These are phyloP conservation scores for Lymantria monacha DNA, from an alignment of 2,888 invertebrate genomes.

Conservation along the genomic window DNA sequence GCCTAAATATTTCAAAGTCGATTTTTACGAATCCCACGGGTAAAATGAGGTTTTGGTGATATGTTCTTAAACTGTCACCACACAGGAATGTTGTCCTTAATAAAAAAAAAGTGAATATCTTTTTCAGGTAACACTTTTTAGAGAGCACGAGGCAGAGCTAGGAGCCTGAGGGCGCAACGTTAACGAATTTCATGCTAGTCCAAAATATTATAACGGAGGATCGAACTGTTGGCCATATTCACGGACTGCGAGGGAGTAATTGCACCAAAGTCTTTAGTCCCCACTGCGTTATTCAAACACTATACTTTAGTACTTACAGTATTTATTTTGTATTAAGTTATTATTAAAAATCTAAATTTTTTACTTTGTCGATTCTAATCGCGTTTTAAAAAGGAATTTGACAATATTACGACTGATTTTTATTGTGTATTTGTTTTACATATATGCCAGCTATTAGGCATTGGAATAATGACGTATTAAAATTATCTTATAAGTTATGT, in stretches of 20 bases:
- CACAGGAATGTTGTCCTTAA: too few relatives aligned
- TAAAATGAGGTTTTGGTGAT: too few relatives aligned
- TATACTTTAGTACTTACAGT: slow-evolving; percentile 77
- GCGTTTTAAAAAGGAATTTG: slow-evolving; percentile 39
- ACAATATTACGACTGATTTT: slow-evolving; percentile 63
- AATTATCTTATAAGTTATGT: slow-evolving; percentile 20
- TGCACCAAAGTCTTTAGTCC: slow-evolving; percentile 72
- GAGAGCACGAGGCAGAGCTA: slow-evolving; percentile 20
- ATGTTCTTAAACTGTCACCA: too few relatives aligned
- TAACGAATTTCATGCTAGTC: slow-evolving; percentile 80
- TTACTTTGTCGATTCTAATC: slow-evolving; percentile 42
- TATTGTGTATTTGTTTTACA: slow-evolving; percentile 30
- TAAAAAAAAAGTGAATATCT: too few relatives aligned
- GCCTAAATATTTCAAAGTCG: too few relatives aligned
- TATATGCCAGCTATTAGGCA: slow-evolving; percentile 18
- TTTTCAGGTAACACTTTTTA: slow-evolving; percentile 34
- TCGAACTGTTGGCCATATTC: slow-evolving; percentile 74
- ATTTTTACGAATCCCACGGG: too few relatives aligned
- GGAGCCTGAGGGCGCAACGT: slow-evolving; percentile 40
- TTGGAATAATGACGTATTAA: slow-evolving; percentile 12
- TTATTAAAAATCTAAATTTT: slow-evolving; percentile 34
- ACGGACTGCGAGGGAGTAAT: slow-evolving; percentile 55
- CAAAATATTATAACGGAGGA: slow-evolving; percentile 71
- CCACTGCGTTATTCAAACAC: slow-evolving; percentile 43
- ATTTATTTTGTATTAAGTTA: slow-evolving; percentile 76